Percentiles rank a stretch among this genome's conserved stretches.
Evolutionary conservation across 2,888 invertebrate species (phyloP).

Genomic region (Odontothrips loti): DNA sequence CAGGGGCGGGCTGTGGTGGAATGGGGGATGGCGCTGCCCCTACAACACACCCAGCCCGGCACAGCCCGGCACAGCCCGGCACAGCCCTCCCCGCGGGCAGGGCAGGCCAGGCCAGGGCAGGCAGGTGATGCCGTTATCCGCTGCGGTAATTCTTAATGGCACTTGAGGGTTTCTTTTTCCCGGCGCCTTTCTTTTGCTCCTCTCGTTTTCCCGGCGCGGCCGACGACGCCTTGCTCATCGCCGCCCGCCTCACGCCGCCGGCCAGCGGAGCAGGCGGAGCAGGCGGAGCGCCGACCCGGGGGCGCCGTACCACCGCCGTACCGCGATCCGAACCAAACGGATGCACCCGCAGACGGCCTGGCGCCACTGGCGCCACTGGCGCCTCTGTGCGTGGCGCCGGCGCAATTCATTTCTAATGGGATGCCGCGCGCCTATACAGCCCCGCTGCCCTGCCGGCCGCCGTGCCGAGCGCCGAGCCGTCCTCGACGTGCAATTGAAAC

Average conservation of each 20-base stretch:
- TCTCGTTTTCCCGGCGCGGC: not conserved
- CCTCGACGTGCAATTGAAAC: slow-evolving; percentile 12
- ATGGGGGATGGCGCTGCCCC: no score
- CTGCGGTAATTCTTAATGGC: slow-evolving; percentile 26
- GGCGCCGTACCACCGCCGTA: no score
- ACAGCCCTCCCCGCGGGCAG: not conserved
- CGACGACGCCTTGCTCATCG: not conserved
- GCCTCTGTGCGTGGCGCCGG: not conserved
- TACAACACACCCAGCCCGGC: no score
- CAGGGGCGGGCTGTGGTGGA: not conserved
- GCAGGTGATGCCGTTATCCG: slow-evolving; percentile 25
- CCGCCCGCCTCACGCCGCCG: not conserved
- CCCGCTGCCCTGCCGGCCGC: not conserved
- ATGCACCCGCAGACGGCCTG: not conserved
- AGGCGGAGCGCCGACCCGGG: no score
- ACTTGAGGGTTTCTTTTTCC: slow-evolving; percentile 22
- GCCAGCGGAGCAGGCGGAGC: not conserved
- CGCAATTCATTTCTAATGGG: slow-evolving; percentile 20
- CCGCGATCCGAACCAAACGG: no score
- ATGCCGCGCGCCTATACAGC: not conserved
- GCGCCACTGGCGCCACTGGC: not conserved
- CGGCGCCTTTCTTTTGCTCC: not conserved
- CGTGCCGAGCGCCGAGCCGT: not conserved
- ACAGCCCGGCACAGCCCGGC: not conserved
- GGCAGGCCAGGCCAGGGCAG: not conserved